These are phyloP conservation scores for Tragulus kanchil DNA, from an alignment of 2,113 vertebrate genomes.

Conservation along the genomic window DNA sequence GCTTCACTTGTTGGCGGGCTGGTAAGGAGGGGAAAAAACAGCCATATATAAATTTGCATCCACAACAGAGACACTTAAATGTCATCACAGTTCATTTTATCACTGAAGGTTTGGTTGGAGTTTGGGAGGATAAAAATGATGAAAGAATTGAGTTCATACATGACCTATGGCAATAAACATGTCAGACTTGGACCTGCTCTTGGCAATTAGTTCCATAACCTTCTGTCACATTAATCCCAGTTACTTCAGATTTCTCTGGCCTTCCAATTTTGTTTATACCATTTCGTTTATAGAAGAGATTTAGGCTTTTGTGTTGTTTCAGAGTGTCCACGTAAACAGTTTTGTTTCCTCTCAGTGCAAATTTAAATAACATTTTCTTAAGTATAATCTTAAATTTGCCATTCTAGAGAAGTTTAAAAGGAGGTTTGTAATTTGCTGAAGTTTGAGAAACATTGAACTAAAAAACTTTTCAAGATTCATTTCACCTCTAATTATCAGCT, in stretches of 20 bases:
- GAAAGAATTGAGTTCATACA: neutral
- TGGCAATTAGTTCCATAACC: neutral
- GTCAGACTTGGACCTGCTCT: neutral
- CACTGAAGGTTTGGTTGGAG: neutral
- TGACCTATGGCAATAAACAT: neutral
- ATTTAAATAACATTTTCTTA: slow-evolving; percentile 21
- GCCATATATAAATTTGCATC: neutral
- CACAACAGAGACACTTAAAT: neutral
- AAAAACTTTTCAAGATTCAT: neutral
- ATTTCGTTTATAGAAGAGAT: neutral
- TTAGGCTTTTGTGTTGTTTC: neutral
- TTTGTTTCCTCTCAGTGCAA: neutral
- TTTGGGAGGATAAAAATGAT: neutral
- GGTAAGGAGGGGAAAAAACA: neutral
- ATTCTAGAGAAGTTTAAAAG: neutral
- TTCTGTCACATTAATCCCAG: neutral
- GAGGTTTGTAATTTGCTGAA: neutral
- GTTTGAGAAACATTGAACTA: neutral
- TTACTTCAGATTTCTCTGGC: neutral
- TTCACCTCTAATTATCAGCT: neutral
- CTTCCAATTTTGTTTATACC: neutral
- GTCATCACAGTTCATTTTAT: neutral
- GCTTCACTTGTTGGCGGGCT: neutral
- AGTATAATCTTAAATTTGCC: neutral
- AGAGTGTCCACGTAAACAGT: neutral